Evolutionary conservation across 2,888 invertebrate genomes (phyloP).

Genomic region (Caenorhabditis sp.): DNA sequence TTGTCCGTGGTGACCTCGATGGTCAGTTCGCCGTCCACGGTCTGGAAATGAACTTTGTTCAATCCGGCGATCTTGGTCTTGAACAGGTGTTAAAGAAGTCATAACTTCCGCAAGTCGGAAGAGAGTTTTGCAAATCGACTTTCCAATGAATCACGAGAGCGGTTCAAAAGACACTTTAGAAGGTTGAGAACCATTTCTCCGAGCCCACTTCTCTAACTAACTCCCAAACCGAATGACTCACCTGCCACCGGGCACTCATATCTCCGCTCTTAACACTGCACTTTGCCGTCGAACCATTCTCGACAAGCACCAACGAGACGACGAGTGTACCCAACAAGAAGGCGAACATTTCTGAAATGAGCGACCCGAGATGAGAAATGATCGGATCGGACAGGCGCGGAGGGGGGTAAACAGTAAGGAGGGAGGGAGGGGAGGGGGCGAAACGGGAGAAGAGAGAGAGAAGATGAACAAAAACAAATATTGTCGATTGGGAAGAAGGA

Average conservation of each 20-base stretch:
- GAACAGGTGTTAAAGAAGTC: no score
- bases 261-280: constrained; percentile 65
- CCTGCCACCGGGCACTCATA: constrained; percentile 69
- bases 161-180: no score
- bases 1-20: constrained; percentile 68
- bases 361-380: no score
- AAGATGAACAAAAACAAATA: constrained; percentile 43
- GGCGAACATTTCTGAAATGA: constrained; percentile 45
- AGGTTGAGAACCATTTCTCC: no score
- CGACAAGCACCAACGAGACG: constrained; percentile 16
- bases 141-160: no score
- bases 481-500: constrained; percentile 16
- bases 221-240: constrained; percentile 46
- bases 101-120: no score
- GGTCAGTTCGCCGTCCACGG: constrained; percentile 65
- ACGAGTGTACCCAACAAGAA: constrained; percentile 40
- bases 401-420: constrained; percentile 29
- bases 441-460: constrained; percentile 13
- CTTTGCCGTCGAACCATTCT: constrained; percentile 42
- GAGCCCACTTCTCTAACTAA: no score
- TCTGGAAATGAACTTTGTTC: no score
- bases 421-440: not conserved
- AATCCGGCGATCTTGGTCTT: no score
- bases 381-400: constrained; percentile 11
- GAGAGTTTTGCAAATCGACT: no score